Conservation (phyloP, 1,140 invertebrate genomes). For the Macrostomum lignano region DNA sequence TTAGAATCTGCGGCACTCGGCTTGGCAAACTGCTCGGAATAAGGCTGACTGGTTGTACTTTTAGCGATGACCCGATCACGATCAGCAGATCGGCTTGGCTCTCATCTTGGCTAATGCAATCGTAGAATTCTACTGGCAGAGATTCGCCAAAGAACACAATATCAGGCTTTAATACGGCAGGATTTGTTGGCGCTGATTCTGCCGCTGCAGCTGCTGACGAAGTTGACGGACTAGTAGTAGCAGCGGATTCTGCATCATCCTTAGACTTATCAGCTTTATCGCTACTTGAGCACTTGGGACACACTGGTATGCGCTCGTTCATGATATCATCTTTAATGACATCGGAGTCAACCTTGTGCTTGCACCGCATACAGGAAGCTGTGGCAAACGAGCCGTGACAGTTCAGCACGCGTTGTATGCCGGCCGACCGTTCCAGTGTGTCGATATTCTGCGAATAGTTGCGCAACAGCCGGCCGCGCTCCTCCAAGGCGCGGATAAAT, state of each 20-base stretch:
- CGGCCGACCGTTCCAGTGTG: constrained; percentile 54
- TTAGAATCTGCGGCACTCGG: constrained; percentile 50
- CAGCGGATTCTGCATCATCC: constrained; percentile 8
- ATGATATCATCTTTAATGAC: constrained; percentile 51
- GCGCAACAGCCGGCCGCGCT: constrained; percentile 43
- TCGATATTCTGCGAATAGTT: constrained; percentile 83
- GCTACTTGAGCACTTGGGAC: constrained; percentile 35
- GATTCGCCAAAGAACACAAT: constrained; percentile 81
- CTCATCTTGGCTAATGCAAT: constrained; percentile 48
- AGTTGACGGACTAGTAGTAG: not conserved
- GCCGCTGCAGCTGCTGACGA: too few relatives aligned
- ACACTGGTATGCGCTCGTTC: constrained; percentile 42
- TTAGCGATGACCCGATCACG: constrained; percentile 60
- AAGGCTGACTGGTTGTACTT: constrained; percentile 56
- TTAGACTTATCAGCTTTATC: constrained; percentile 6
- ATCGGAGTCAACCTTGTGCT: constrained; percentile 43
- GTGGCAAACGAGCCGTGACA: constrained; percentile 71
- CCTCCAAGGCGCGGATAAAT: constrained; percentile 52
- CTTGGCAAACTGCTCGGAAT: constrained; percentile 50
- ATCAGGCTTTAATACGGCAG: constrained; percentile 61
- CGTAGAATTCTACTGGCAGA: constrained; percentile 52
- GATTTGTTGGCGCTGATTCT: constrained; percentile 8
- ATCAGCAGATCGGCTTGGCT: constrained; percentile 53
- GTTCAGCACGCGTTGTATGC: constrained; percentile 50
- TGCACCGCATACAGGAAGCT: constrained; percentile 54